Evolutionary conservation across 1,140 invertebrate species (phyloP), one percentile per base, ranked within the genome.

Genomic region (Heliconius eleuchia): DNA sequence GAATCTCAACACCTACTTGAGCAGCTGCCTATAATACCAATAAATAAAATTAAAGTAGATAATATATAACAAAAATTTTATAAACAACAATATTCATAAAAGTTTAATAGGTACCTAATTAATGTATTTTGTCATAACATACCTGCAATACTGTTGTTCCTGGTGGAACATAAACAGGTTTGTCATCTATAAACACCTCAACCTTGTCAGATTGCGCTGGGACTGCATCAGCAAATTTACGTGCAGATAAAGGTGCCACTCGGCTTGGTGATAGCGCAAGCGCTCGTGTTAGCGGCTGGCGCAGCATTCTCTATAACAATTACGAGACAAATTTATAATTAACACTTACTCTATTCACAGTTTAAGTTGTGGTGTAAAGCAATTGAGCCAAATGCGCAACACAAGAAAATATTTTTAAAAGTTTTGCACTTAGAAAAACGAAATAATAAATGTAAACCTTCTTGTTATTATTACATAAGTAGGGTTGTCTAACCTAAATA

Each of bases 141-240:
- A 99, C 98, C 96, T 99, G 99, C 72, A 99, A 95, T 57, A 99
- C 98, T 73, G 99, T 99, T 52, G 99, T 99, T 78, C 99, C 99
- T 30, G 99, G 99, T 77, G 97, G 97, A 73, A 99, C 99, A 86
- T 97, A 95, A 6, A 99, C 99, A 84, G 97, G 96, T 91, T 99
- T 98, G 91, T 99, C 99, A 96, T 99, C 98, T 86, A 99, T 98
- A 95, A 99, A 99, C 18, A 99, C 97, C 96, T 99, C 99, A 76
- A 99, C 96, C 89, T 98, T 97, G 82, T 98, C 97, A 19, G 97
- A 96, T 80, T 95, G 95, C 80, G 96, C 94, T 73, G 94, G 94
- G 50, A 93, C 94, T 70, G 87, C 86, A 37, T 87, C 89, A 71
- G 91, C 89, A 57, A 88, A 89, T 77, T 86, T 86, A 79, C 88